Evolutionary conservation across 1,140 invertebrate genomes (phyloP).

Genomic region (Octopus bimaculoides): DNA sequence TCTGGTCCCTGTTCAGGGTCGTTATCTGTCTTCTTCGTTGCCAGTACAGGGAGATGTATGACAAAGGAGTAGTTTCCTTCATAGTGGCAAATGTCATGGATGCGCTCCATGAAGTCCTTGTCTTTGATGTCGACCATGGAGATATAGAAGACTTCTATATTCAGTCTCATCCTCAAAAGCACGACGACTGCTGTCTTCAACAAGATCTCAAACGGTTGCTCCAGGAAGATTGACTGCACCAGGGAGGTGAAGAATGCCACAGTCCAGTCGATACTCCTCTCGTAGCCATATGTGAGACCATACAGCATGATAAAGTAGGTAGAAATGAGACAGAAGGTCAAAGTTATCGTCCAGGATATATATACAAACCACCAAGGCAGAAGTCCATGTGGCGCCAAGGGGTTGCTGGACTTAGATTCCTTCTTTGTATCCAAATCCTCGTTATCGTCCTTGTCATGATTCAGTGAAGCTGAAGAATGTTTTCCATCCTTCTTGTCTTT

Average conservation of each 20-base stretch:
- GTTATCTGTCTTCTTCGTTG: too few relatives aligned
- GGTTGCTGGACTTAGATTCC: too few relatives aligned
- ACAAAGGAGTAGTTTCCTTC: neutral
- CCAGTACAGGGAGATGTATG: neutral
- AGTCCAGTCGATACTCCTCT: constrained; percentile 36
- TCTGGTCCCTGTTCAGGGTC: too few relatives aligned
- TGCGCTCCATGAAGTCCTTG: neutral
- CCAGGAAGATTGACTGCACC: constrained; percentile 26
- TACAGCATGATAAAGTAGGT: constrained; percentile 44
- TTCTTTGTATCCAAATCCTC: too few relatives aligned
- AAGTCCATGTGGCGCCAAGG: neutral
- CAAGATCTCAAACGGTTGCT: constrained; percentile 35
- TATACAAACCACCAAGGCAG: constrained; percentile 42
- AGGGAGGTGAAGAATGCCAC: constrained; percentile 38
- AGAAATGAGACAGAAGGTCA: constrained; percentile 19
- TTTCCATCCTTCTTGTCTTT: too few relatives aligned
- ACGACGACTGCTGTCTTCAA: constrained; percentile 17
- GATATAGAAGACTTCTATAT: too few relatives aligned
- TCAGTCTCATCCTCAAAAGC: too few relatives aligned
- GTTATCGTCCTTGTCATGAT: too few relatives aligned
- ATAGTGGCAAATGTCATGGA: neutral
- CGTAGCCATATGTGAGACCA: constrained; percentile 37
- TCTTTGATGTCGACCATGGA: neutral
- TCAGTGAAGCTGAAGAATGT: too few relatives aligned
- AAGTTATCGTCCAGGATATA: constrained; percentile 32